Base-by-base conservation (phyloP, 2,888 invertebrate genomes). In the Nemoura dubitans region DNA sequence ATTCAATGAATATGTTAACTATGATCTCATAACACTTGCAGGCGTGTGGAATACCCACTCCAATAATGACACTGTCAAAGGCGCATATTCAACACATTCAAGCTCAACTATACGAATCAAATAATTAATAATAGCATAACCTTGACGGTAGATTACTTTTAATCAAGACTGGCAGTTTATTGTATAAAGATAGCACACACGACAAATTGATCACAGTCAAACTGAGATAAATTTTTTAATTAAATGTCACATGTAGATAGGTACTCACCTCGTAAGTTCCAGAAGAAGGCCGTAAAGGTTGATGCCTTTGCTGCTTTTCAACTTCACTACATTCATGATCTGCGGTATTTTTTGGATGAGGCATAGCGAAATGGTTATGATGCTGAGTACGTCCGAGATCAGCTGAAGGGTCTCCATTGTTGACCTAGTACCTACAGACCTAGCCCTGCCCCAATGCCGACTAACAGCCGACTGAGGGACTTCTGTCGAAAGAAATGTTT, bases 311-410 rank as follows among this genome's bases (percentile, higher is more conserved):
- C 96, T 94, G 86, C 95, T 95, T 91, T 95, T 93, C 85, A 94
- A 93, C 88, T 93, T 92, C 5, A 93, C 90, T 85, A 97, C 92
- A 87, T 94, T 94, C 88, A 94, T 91, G 88, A 97, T 97, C 92
- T 97, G 97, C 0, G 97, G 97, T 85, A 97, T 93, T 93, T 97
- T 97, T 89, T 96, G 92, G 89, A 97, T 93, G 85, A 96, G 92
- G 90, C 97, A 96, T 90, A 96, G 94, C 80, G 94, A 91, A 88
- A 97, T 96, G 0, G 96, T 97, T n/a, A 96, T 91, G 21, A 95
- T 90, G 90, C 96, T 97, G 86, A 96, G 91, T 85, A 93, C 89
- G 90, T 95, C 93, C 0, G 94, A 90, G 77, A 93, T 89, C 59
- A 90, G 87, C 87, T 92, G 90, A 14, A 91, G 85, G 86, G 85